These are phyloP conservation scores for Plecotus auritus DNA, from an alignment of 2,113 vertebrate genomes.

Conservation along the genomic window DNA sequence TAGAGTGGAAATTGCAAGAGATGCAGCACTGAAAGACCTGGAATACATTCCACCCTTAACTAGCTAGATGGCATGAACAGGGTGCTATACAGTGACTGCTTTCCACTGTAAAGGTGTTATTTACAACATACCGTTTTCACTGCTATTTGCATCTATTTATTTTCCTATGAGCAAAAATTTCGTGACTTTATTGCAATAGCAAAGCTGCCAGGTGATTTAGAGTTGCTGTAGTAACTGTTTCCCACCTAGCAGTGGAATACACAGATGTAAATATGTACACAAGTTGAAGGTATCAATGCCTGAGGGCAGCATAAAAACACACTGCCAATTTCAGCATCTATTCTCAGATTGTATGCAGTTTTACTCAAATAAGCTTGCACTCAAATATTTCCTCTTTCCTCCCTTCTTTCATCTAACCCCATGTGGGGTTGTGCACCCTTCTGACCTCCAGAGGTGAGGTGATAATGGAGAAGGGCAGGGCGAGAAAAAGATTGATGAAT, in stretches of 20 bases:
- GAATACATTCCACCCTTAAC: not conserved
- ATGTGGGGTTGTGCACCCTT: not conserved
- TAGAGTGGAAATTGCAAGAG: not conserved
- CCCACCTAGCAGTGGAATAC: not conserved
- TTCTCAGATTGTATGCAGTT: slow-evolving; percentile 35
- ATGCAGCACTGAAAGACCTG: not conserved
- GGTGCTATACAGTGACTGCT: not conserved
- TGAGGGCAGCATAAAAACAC: not conserved
- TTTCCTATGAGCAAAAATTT: not conserved
- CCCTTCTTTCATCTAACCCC: slow-evolving; percentile 10
- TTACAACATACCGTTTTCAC: not conserved
- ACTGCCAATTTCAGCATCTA: not conserved
- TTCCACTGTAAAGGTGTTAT: not conserved
- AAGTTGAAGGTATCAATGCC: slow-evolving; percentile 11
- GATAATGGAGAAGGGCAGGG: not conserved
- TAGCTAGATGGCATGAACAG: not conserved
- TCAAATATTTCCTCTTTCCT: not conserved
- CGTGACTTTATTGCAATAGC: not conserved
- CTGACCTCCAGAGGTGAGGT: not conserved
- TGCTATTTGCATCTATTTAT: not conserved
- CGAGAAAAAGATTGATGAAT: not conserved
- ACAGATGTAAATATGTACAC: not conserved
- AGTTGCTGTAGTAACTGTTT: slow-evolving; percentile 17
- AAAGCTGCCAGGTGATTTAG: not conserved
- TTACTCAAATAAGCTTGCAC: not conserved